These are phyloP conservation scores for Hesperophylax magnus DNA, from an alignment of 1,140 invertebrate genomes.

Conservation along the genomic window DNA sequence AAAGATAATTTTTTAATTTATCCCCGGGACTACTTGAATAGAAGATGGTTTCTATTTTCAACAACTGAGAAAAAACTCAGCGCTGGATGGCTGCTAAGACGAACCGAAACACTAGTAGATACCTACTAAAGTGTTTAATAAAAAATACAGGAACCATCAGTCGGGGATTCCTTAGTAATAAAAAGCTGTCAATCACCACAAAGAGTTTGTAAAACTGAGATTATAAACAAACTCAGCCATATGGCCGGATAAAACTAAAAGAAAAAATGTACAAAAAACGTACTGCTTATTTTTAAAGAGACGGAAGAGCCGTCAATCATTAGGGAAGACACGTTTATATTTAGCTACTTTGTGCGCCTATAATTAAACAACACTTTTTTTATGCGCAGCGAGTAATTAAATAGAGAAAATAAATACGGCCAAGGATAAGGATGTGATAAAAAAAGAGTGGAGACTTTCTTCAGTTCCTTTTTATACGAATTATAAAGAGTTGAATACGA, in stretches of 20 bases:
- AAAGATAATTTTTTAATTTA: too few relatives aligned
- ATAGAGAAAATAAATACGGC: not conserved
- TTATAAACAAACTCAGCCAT: conserved; percentile 1
- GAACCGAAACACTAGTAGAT: too few relatives aligned
- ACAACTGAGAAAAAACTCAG: too few relatives aligned
- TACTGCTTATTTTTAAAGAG: conserved; percentile 8
- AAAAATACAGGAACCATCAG: not conserved
- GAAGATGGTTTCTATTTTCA: too few relatives aligned
- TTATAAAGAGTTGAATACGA: too few relatives aligned
- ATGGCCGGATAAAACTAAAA: conserved; percentile 18
- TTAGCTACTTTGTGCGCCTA: not conserved
- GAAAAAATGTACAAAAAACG: not conserved
- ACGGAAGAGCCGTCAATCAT: conserved; percentile 18
- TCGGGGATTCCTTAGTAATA: conserved; percentile 3
- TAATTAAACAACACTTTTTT: conserved; percentile 8
- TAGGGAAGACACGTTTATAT: conserved; percentile 16
- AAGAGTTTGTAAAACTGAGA: conserved; percentile 11
- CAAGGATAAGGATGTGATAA: not conserved
- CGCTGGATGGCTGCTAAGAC: too few relatives aligned
- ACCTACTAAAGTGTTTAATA: too few relatives aligned
- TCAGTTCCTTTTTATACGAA: too few relatives aligned
- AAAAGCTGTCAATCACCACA: not conserved
- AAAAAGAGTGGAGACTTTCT: not conserved
- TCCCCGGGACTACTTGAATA: too few relatives aligned
- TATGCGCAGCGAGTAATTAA: conserved; percentile 15